A percentile compares a stretch with the other conserved stretches of the same genome.
phyloP scores from a whole-genome alignment of 2,113 vertebrate species.

The Stigmatopora argus region DNA sequence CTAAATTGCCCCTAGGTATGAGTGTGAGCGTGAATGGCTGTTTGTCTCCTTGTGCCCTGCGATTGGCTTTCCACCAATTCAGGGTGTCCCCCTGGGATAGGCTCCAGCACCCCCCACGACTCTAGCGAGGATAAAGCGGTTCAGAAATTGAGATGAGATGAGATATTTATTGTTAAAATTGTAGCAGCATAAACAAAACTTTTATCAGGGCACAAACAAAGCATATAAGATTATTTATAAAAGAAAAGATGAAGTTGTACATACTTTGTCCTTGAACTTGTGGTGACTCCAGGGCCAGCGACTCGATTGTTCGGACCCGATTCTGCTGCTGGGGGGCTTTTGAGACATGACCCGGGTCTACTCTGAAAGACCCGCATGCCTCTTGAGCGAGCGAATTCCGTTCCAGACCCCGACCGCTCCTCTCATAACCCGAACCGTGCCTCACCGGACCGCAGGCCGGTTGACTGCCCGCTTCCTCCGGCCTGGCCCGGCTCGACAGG shows the following conservation, averaged over 20 bases:
- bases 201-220: too few relatives aligned
- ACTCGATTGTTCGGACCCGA: conserved; percentile 62
- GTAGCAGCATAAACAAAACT: too few relatives aligned
- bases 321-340: conserved; percentile 52
- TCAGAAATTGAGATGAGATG: too few relatives aligned
- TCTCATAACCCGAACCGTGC: conserved; percentile 51
- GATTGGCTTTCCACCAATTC: too few relatives aligned
- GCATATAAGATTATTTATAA: not conserved
- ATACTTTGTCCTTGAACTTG: conserved; percentile 56
- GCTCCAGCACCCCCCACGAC: too few relatives aligned
- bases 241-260: conserved; percentile 1
- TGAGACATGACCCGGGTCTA: conserved; percentile 36
- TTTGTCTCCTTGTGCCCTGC: too few relatives aligned
- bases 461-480: conserved; percentile 42
- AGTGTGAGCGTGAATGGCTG: too few relatives aligned
- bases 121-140: too few relatives aligned
- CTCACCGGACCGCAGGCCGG: conserved; percentile 33
- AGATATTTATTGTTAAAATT: too few relatives aligned
- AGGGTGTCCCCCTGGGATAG: too few relatives aligned
- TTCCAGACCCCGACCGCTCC: conserved; percentile 62
- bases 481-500: conserved; percentile 43
- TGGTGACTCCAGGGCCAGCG: conserved; percentile 64
- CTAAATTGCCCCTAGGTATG: too few relatives aligned
- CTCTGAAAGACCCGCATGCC: conserved; percentile 38
- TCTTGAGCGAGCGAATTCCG: conserved; percentile 42